Conservation (phyloP, 1,140 invertebrate genomes). For the Phymorhynchus buccinoides region DNA sequence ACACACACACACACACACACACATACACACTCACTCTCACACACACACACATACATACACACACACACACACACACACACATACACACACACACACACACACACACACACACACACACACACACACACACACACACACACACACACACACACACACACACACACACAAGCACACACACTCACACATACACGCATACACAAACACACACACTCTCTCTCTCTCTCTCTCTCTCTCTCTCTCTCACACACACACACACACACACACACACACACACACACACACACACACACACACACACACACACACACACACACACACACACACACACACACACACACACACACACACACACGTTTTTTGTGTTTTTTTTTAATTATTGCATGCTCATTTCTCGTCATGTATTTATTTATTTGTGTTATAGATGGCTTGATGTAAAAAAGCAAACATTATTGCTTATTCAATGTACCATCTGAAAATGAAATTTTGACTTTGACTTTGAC, state of each 20-base stretch:
- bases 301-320: background rate
- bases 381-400: no score
- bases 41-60: background rate
- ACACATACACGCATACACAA: background rate
- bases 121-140: slow-evolving; percentile 10
- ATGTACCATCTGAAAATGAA: no score
- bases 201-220: background rate
- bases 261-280: background rate
- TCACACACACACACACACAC: background rate
- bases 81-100: background rate
- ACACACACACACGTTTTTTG: no score
- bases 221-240: background rate
- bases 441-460: no score
- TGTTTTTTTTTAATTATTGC: no score
- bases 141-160: background rate
- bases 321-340: background rate
- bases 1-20: background rate
- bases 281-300: background rate
- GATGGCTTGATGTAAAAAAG: no score
- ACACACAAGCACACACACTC: background rate
- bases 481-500: no score
- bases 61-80: background rate
- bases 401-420: no score
- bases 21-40: background rate
- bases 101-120: background rate